Evolutionary conservation across 2,113 vertebrate genomes (phyloP).

Genomic region (Tauraco erythrolophus): DNA sequence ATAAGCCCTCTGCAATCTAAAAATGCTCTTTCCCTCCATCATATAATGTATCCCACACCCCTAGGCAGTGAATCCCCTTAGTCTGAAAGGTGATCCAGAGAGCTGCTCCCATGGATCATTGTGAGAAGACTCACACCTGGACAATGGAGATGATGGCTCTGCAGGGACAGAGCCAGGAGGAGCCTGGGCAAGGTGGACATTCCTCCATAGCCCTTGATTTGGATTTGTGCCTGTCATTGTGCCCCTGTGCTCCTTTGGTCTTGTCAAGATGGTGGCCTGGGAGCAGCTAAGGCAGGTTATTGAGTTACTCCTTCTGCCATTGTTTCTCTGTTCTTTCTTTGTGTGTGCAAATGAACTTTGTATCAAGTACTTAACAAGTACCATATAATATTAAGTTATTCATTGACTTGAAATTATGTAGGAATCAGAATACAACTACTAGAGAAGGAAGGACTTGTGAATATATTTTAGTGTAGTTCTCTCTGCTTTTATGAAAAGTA

Average conservation of each 20-base stretch:
- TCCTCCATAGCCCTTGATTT: not conserved
- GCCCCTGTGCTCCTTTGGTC: not conserved
- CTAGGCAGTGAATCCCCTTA: rapidly evolving
- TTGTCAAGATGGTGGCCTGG: not conserved
- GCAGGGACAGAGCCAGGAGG: not conserved
- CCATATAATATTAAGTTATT: not conserved
- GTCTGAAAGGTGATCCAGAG: not conserved
- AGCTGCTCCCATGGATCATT: not conserved
- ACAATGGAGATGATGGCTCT: not conserved
- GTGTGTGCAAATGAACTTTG: not conserved
- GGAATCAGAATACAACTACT: not conserved
- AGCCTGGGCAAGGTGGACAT: rapidly evolving
- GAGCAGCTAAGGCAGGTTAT: not conserved
- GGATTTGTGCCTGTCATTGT: not conserved
- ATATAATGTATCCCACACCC: not conserved
- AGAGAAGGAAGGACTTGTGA: not conserved
- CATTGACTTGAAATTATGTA: not conserved
- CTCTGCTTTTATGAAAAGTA: not conserved
- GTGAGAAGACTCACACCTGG: not conserved
- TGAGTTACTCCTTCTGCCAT: not conserved
- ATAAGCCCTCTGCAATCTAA: not conserved
- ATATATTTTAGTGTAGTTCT: not conserved
- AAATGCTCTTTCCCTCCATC: not conserved
- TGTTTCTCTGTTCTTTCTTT: not conserved
- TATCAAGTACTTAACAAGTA: not conserved